Evolutionary conservation across 2,888 invertebrate genomes (phyloP).

Genomic region (Hedya salicella): DNA sequence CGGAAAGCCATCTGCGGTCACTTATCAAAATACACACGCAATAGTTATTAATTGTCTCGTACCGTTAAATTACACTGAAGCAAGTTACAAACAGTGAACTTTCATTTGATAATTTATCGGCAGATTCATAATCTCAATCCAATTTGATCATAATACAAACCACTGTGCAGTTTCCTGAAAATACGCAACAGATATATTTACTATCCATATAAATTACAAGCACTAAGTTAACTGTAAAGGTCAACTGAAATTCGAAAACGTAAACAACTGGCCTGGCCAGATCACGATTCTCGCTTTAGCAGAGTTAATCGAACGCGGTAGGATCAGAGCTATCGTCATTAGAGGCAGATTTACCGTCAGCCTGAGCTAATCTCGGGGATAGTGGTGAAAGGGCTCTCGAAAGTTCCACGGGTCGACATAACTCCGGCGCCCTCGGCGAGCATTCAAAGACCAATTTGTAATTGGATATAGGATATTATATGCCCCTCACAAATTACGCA

Average conservation of each 20-base stretch:
- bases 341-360: conserved; percentile 50
- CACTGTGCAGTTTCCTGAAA: too few species aligned
- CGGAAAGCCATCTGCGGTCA: too few species aligned
- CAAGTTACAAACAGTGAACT: too few species aligned
- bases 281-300: conserved; percentile 47
- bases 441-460: conserved; percentile 4
- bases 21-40: too few species aligned
- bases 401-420: conserved; percentile 53
- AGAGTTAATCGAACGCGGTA: conserved; percentile 30
- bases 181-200: background rate
- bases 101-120: too few species aligned
- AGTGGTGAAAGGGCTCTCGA: conserved; percentile 71
- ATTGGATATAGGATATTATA: background rate
- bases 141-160: too few species aligned
- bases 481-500: background rate
- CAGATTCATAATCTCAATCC: too few species aligned
- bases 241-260: conserved; percentile 27
- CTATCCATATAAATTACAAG: background rate
- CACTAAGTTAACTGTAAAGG: background rate
- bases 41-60: too few species aligned
- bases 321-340: conserved; percentile 49
- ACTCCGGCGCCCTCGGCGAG: conserved; percentile 28
- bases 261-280: conserved; percentile 20
- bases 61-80: too few species aligned
- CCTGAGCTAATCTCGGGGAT: conserved; percentile 54